Evolutionary conservation across 1,140 invertebrate genomes (phyloP).

Genomic region (Drosophila kanapiae): DNA sequence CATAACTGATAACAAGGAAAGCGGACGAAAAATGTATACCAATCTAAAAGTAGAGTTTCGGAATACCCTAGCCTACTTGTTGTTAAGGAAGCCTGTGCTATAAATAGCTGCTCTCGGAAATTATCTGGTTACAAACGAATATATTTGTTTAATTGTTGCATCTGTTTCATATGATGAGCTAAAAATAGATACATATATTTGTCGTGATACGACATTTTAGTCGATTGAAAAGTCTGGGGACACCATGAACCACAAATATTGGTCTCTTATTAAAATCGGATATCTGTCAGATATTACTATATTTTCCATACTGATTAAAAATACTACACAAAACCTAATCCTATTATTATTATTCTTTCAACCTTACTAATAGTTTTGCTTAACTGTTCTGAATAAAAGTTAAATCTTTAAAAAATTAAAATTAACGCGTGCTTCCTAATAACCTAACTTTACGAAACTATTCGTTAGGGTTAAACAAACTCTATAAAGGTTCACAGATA

Average conservation of each 20-base stretch:
- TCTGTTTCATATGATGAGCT: slow-evolving; percentile 6
- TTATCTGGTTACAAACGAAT: slow-evolving; percentile 21
- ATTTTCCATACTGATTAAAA: neutral
- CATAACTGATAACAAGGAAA: slow-evolving; percentile 41
- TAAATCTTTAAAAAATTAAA: neutral
- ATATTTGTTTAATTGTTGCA: slow-evolving; percentile 25
- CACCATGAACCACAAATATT: neutral
- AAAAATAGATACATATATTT: slow-evolving; percentile 6
- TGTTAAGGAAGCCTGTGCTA: neutral
- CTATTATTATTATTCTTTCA: too few relatives aligned
- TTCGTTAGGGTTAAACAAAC: neutral
- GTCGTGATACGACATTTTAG: neutral
- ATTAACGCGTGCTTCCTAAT: too few relatives aligned
- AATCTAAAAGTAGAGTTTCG: neutral
- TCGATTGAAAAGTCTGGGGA: slow-evolving; percentile 6
- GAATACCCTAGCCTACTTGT: slow-evolving; percentile 9
- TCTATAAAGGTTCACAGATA: too few relatives aligned
- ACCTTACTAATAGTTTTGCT: too few relatives aligned
- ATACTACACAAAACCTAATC: neutral
- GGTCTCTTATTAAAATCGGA: neutral
- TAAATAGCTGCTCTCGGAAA: slow-evolving; percentile 2
- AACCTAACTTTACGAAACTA: neutral
- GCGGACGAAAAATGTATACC: neutral
- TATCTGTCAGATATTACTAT: neutral
- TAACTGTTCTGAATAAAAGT: too few relatives aligned